Base-by-base conservation (phyloP, 35 echinoderm and acorn worm species). In the Nesometra sesokonis region DNA sequence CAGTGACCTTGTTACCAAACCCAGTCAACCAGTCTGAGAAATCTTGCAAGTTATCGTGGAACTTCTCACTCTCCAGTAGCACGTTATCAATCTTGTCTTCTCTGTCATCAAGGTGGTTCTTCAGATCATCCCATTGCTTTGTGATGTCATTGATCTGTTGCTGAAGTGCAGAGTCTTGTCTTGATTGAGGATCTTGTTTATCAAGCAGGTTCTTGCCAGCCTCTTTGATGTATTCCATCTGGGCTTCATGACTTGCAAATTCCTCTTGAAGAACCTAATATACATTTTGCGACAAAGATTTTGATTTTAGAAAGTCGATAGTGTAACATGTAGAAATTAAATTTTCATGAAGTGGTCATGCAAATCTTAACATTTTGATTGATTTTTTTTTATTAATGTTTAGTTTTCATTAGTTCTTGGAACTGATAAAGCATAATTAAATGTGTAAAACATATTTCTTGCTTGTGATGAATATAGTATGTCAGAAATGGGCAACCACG, bases 181-280 rank as follows among this genome's bases (percentile, higher is more conserved):
- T 90, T 15, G 79, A 47, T 34, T 76, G 39, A 0, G 92, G 78
- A 87, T 93, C 92, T 46, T 94, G 92, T 78, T 99, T 94, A 37
- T 94, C 93, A 29, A 94, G 38, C 80, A 99, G 87, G 77, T 87
- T 90, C 35, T 91, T 82, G 17, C 86, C 93, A 77, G 92, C 92
- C 85, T 99, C 92, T 19, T 91, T 85, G 82, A 99, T 84, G 40
- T 99, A 84, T 47, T 99, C 96, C 81, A 99, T 82, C 76, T 99
- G 96, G 11, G 87, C 77, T 47, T 94, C 93, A 77, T 99, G 90
- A 76, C 84, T 88, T 33, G 78, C 77, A 86, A 99, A 99, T 67
- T 99, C 96, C 57, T 99, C 96, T 94, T 94, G 96, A 0, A 99
- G 85, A 57, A 99, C 96, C 96, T 99, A 30, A 47, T 36, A 38